Evolutionary conservation across 2,113 vertebrate genomes (phyloP).

Genomic region (Stictonetta naevosa): DNA sequence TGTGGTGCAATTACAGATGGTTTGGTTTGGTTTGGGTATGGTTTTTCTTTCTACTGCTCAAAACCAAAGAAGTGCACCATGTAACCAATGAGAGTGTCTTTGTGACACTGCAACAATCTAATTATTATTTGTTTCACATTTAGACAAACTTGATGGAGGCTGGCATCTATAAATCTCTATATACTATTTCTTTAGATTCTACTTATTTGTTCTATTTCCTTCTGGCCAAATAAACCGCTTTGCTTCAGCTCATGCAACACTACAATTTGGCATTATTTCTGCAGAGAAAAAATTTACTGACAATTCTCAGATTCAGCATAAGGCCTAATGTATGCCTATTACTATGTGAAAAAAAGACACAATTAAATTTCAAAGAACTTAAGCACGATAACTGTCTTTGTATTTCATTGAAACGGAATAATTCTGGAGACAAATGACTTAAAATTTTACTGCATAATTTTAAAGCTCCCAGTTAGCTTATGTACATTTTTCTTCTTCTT

Average conservation of each 20-base stretch:
- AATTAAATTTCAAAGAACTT: constrained; percentile 7
- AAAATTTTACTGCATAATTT: background rate
- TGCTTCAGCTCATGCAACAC: background rate
- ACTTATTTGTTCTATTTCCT: background rate
- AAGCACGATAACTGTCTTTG: background rate
- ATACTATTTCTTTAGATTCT: background rate
- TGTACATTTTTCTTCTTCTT: background rate
- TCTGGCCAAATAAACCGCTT: background rate
- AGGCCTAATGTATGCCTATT: background rate
- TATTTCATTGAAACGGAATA: background rate
- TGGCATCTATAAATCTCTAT: background rate
- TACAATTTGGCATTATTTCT: background rate
- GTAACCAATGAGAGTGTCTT: background rate
- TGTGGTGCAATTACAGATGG: background rate
- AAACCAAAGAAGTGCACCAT: background rate
- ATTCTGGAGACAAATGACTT: background rate
- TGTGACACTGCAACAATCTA: background rate
- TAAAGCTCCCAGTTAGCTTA: background rate
- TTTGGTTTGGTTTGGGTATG: background rate
- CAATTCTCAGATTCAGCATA: background rate
- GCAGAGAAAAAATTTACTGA: background rate
- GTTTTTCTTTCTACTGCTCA: background rate
- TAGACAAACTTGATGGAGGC: background rate
- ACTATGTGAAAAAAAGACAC: constrained; percentile 5
- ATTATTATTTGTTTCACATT: background rate